phyloP scores from a whole-genome alignment of 2,888 invertebrate genomes.

The Eumacrocentrus americanus region DNA sequence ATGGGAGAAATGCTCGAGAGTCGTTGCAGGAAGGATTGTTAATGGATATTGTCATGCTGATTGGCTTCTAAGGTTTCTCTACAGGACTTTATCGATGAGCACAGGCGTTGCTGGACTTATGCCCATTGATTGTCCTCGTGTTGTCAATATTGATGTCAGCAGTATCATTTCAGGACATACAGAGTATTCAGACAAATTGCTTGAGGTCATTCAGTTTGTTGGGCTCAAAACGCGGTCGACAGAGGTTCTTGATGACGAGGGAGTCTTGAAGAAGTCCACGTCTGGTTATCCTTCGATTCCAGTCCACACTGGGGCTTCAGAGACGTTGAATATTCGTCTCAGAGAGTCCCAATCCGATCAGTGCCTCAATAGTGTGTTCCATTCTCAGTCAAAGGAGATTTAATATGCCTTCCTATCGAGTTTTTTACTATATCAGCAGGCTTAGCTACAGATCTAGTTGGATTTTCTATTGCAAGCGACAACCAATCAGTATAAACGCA shows the following conservation, averaged over 20 bases:
- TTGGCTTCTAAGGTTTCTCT: constrained; percentile 71
- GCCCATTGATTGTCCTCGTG: constrained; percentile 64
- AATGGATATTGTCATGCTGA: constrained; percentile 72
- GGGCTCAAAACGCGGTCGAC: constrained; percentile 51
- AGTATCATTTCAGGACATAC: constrained; percentile 66
- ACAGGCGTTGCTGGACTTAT: constrained; percentile 68
- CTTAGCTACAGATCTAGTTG: too few relatives aligned
- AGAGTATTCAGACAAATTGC: constrained; percentile 67
- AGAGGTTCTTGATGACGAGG: constrained; percentile 41
- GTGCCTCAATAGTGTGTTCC: constrained; percentile 39
- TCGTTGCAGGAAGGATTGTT: constrained; percentile 70
- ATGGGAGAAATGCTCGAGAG: constrained; percentile 65
- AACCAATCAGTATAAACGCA: too few relatives aligned
- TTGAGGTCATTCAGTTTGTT: constrained; percentile 62
- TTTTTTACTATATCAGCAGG: neutral
- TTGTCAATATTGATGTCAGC: constrained; percentile 68
- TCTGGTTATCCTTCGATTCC: constrained; percentile 43
- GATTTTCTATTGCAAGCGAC: too few relatives aligned
- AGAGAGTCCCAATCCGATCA: constrained; percentile 44
- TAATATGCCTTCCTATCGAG: neutral
- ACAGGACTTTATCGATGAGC: constrained; percentile 69
- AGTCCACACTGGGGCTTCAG: constrained; percentile 2
- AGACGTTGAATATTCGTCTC: constrained; percentile 17
- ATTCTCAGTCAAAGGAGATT: constrained; percentile 23
- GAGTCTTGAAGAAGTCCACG: constrained; percentile 50